Base-by-base conservation (phyloP, 2,888 invertebrate genomes). In the Drosophila anceps region DNA sequence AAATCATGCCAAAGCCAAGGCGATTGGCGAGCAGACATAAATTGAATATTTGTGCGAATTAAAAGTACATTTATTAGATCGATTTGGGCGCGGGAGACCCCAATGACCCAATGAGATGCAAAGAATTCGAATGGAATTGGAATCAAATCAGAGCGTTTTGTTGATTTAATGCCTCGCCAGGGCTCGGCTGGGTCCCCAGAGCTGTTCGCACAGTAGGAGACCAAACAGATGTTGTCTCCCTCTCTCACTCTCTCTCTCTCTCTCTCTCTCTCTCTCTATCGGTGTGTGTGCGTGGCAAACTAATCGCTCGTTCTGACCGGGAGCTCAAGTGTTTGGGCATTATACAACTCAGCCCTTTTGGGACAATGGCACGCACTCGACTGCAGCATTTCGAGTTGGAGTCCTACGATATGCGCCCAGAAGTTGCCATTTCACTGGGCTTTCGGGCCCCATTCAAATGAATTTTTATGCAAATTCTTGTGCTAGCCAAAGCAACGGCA, bases 391-490 rank as follows among this genome's bases (percentile, higher is more conserved):
- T 51, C 18, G 50, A 7, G 31, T 15, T 29, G 4, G 35, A 9
- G 33, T 8, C 1, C 24, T 24, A 1, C 24, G 33, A 24, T 53
- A 12, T 35, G 4, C 37, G 24, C 15, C 15, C 50, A 8, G 29
- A 10, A 50, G 50, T 33, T 50, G 18, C 50, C 50, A 35, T 24
- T 33, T 50, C 31, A 20, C 18, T 33, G 20, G 48, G 31, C 48
- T 18, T 29, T 6, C 6, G 50, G 50, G 44, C 44, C 37, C 27
- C 37, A n/a, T 53, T 27, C 39, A 35, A 29, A 81, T 86, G 74
- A 86, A 84, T 82, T 81, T 84, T 79, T 87, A 83, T 83, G 83
- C 83, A 87, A 83, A 83, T 83, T 84, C 75, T 73, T 76, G 69
- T 39, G 62, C 29, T 59, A 27, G 61, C 50, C 48, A 60, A 60